phyloP scores from a whole-genome alignment of 1,140 invertebrate species.

The Drosophila ercepeae region DNA sequence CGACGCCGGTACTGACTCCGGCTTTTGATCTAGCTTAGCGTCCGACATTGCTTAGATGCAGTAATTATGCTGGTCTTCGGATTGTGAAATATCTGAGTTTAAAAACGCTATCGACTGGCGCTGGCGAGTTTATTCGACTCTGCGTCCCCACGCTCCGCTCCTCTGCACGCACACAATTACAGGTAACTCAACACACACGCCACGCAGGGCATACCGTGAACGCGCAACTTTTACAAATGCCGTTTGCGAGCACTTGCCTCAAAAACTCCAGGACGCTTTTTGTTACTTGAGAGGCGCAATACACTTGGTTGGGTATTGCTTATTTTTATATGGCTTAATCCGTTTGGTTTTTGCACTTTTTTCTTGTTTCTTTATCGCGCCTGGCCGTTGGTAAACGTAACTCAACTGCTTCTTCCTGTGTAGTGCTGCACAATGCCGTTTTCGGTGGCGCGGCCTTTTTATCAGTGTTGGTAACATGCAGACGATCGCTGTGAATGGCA shows the following conservation, averaged over 20 bases:
- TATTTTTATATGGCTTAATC: constrained; percentile 29
- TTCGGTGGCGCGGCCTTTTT: constrained; percentile 50
- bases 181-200: constrained; percentile 74
- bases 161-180: constrained; percentile 50
- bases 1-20: constrained; percentile 52
- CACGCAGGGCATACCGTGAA: constrained; percentile 72
- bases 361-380: constrained; percentile 39
- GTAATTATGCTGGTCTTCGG: constrained; percentile 11
- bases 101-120: constrained; percentile 40
- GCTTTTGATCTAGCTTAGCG: constrained; percentile 58
- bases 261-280: constrained; percentile 6
- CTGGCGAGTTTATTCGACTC: constrained; percentile 53
- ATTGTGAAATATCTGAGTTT: constrained; percentile 60
- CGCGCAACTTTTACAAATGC: constrained; percentile 69
- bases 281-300: constrained; percentile 10
- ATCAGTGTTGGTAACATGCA: constrained; percentile 11
- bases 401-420: constrained; percentile 55
- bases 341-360: constrained; percentile 34
- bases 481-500: constrained; percentile 5
- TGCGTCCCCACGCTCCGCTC: constrained; percentile 16
- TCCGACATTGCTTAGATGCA: constrained; percentile 53
- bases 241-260: constrained; percentile 33
- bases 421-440: constrained; percentile 38
- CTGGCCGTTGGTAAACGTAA: constrained; percentile 56
- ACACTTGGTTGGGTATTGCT: constrained; percentile 27